Conservation (phyloP, 1,140 invertebrate species). For the Caenorhabditis remanei region DNA sequence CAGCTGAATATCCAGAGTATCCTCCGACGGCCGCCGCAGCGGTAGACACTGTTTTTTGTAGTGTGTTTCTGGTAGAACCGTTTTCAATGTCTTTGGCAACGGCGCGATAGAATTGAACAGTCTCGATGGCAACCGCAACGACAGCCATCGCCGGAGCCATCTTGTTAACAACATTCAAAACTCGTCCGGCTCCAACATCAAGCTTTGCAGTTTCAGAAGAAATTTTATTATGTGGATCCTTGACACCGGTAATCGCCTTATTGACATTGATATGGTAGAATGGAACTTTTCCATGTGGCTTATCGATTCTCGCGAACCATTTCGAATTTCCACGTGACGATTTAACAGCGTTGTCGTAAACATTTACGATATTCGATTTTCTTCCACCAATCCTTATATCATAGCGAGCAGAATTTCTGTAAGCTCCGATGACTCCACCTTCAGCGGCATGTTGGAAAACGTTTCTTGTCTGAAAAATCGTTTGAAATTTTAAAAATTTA, state of each 20-base stretch:
- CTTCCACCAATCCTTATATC: neutral
- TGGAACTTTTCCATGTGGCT: slow-evolving; percentile 3
- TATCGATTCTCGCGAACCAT: neutral
- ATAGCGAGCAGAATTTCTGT: neutral
- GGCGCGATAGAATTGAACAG: neutral
- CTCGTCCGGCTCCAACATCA: neutral
- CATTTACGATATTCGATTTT: neutral
- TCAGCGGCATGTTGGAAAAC: neutral
- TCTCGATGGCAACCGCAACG: neutral
- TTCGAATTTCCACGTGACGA: neutral
- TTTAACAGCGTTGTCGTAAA: neutral
- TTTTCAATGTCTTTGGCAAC: neutral
- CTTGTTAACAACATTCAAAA: neutral
- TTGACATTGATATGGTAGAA: slow-evolving; percentile 18
- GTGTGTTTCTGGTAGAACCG: neutral
- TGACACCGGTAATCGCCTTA: neutral
- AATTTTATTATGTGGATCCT: neutral
- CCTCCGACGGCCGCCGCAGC: neutral
- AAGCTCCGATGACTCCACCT: neutral
- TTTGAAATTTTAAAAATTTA: neutral
- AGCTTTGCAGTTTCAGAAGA: neutral
- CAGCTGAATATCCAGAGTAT: too few species aligned
- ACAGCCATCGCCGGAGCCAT: neutral
- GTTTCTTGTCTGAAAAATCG: neutral
- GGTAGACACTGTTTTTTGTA: neutral